phyloP scores from a whole-genome alignment of 2,888 invertebrate species.

The Lucinisca nassula region DNA sequence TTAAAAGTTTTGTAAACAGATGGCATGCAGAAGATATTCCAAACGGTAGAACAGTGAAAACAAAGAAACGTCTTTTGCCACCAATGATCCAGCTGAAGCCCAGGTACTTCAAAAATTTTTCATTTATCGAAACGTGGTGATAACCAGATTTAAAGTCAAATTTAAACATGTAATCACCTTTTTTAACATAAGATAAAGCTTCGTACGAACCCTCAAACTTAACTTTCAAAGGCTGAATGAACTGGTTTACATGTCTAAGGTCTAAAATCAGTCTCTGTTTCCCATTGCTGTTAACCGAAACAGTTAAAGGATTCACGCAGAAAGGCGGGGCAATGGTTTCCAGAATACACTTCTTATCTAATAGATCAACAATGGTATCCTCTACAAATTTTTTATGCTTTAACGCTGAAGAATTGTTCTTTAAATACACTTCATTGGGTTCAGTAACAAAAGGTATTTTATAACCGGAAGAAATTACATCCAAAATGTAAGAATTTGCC shows the following conservation, averaged over 20 bases:
- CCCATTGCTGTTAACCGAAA: background rate
- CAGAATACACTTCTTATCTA: background rate
- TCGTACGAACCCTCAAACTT: background rate
- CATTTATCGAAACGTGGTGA: constrained; percentile 26
- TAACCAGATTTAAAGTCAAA: too few relatives aligned
- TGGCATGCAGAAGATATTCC: background rate
- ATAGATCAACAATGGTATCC: background rate
- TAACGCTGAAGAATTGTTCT: background rate
- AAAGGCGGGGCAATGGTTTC: background rate
- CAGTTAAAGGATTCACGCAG: background rate
- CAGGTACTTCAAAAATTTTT: constrained; percentile 11
- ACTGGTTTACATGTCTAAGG: background rate
- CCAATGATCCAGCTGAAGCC: constrained; percentile 26
- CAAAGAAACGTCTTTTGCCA: constrained; percentile 16
- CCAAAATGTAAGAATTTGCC: background rate
- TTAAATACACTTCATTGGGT: background rate
- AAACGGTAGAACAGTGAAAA: constrained; percentile 4
- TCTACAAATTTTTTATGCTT: background rate
- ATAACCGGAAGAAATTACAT: background rate
- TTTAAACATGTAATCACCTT: constrained; percentile 14
- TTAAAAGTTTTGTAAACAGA: constrained; percentile 27
- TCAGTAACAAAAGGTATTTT: background rate
- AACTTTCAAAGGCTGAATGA: background rate
- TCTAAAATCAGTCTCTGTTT: too few relatives aligned
- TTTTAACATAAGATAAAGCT: too few relatives aligned